phyloP scores from a whole-genome alignment of 1,140 invertebrate genomes.

The Zaprionus ghesquierei region DNA sequence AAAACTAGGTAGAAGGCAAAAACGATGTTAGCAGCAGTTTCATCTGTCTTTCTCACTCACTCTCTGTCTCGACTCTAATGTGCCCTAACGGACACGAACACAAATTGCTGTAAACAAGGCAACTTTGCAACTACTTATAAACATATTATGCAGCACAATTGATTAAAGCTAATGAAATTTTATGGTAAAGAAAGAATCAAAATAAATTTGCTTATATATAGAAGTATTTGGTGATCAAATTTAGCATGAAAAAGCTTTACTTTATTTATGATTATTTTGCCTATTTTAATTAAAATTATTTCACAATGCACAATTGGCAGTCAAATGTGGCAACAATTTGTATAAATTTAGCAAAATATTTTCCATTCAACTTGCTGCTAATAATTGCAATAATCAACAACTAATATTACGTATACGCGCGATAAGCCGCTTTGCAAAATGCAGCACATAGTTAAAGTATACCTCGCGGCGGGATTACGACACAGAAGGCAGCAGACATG shows the following conservation, averaged over 20 bases:
- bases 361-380: background rate
- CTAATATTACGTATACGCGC: background rate
- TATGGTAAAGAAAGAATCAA: background rate
- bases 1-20: constrained; percentile 15
- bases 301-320: background rate
- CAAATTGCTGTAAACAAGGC: background rate
- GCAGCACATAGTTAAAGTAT: background rate
- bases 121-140: background rate
- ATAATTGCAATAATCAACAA: background rate
- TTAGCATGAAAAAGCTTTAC: no score
- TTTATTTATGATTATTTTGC: background rate
- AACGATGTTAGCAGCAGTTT: background rate
- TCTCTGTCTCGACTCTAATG: background rate
- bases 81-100: background rate
- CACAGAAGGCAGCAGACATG: background rate
- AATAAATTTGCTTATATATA: background rate
- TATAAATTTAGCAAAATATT: background rate
- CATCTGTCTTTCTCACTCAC: background rate
- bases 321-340: background rate
- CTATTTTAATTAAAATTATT: background rate
- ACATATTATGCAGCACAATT: background rate
- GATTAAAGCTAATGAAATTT: background rate
- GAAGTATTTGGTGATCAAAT: no score
- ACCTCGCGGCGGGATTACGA: background rate
- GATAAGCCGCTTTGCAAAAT: background rate